phyloP scores from a whole-genome alignment of 2,797 vertebrate species.

The Lagorchestes hirsutus region DNA sequence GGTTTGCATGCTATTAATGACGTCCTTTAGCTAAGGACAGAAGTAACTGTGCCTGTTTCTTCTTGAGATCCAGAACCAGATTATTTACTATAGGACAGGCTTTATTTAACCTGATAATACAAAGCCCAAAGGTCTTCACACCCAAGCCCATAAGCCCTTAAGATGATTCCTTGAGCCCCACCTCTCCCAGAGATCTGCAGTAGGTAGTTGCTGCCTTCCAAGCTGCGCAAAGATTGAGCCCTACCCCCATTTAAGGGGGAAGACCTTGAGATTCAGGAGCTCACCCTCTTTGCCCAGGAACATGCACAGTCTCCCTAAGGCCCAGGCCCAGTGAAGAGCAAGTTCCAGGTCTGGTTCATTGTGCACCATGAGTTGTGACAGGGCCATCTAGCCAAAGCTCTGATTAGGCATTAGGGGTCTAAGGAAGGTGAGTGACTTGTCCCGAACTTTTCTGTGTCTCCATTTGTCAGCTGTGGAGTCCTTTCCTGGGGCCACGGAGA shows the following conservation, averaged over 20 bases:
- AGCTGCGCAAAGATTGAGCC: background rate
- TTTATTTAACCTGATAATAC: background rate
- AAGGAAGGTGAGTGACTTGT: background rate
- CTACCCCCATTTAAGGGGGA: background rate
- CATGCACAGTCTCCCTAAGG: background rate
- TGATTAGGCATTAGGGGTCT: background rate
- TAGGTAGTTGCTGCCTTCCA: background rate
- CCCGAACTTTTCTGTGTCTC: background rate
- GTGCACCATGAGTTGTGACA: background rate
- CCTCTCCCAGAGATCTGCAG: background rate
- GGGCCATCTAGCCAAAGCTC: background rate
- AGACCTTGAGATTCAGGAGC: background rate
- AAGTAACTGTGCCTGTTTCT: background rate
- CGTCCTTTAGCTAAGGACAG: too few relatives aligned
- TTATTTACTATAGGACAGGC: background rate
- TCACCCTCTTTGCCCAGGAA: background rate
- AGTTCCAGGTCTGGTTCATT: background rate
- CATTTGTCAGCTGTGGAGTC: background rate
- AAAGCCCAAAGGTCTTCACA: background rate
- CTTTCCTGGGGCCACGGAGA: background rate
- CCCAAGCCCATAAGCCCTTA: background rate
- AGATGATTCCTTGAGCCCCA: background rate
- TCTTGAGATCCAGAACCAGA: background rate
- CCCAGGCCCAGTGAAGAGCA: background rate
- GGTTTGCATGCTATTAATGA: too few relatives aligned